Percentiles rank a stretch among this genome's conserved stretches.
phyloP scores from a whole-genome alignment of 2,888 invertebrate species.

The Myathropa florea region DNA sequence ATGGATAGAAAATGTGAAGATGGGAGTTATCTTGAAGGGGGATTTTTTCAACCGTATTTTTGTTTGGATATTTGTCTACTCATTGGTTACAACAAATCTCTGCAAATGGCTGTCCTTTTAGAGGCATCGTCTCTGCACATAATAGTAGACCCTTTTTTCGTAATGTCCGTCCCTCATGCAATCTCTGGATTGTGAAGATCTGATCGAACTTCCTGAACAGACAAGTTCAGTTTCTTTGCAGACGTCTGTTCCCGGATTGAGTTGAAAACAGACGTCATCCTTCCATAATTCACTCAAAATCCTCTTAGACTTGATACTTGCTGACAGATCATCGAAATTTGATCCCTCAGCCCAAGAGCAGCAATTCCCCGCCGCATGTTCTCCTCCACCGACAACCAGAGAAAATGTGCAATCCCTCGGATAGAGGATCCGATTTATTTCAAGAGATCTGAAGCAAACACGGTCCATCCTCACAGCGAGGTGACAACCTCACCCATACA shows the following conservation, averaged over 20 bases:
- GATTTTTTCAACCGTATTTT: too few species aligned
- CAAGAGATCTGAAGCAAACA: neutral
- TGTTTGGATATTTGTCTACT: too few species aligned
- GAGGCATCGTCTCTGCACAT: too few species aligned
- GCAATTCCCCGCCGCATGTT: neutral
- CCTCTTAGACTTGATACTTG: neutral
- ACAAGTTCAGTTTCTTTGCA: neutral
- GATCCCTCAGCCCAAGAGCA: neutral
- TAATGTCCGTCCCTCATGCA: too few species aligned
- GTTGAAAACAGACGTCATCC: neutral
- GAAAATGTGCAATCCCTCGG: too few species aligned
- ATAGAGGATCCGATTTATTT: too few species aligned
- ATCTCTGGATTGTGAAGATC: neutral
- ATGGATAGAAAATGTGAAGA: neutral
- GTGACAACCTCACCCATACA: neutral
- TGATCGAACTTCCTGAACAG: neutral
- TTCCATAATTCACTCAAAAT: neutral
- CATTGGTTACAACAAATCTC: too few species aligned
- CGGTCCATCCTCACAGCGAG: neutral
- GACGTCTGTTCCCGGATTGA: too few species aligned
- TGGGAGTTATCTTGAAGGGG: too few species aligned
- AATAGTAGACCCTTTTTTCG: too few species aligned
- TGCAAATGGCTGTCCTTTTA: too few species aligned
- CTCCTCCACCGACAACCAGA: neutral
- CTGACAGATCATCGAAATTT: neutral